Conservation (phyloP, 2,113 vertebrate genomes). For the Pelvicachromis taeniatus region DNA sequence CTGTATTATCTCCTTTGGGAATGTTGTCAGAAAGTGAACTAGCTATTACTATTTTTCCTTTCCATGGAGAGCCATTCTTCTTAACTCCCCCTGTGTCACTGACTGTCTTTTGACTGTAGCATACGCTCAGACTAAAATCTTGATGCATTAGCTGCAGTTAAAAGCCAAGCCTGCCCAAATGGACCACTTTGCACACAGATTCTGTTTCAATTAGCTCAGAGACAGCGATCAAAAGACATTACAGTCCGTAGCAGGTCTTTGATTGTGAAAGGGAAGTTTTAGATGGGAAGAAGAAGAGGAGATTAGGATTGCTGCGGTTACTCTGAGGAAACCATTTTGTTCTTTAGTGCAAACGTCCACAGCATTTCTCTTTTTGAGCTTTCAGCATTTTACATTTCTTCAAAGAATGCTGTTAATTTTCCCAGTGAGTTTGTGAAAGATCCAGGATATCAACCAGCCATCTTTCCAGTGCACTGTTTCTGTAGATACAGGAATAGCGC, state of each 20-base stretch:
- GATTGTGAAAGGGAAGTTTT: background rate
- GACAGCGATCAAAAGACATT: constrained; percentile 6
- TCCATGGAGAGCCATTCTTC: background rate
- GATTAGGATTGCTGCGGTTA: constrained; percentile 15
- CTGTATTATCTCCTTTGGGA: background rate
- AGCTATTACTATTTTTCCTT: background rate
- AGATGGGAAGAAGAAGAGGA: constrained; percentile 9
- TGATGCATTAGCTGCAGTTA: constrained; percentile 26
- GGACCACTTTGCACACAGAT: constrained; percentile 22
- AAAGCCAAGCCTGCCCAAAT: constrained; percentile 41
- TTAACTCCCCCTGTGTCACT: background rate
- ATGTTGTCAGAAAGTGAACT: background rate
- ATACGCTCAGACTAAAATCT: background rate
- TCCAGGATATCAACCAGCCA: background rate
- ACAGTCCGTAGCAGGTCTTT: constrained; percentile 17
- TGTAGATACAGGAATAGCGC: background rate
- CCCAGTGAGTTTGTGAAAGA: constrained; percentile 8
- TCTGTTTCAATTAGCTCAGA: constrained; percentile 43
- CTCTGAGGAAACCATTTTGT: constrained; percentile 36
- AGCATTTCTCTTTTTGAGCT: constrained; percentile 14
- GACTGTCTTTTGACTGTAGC: background rate
- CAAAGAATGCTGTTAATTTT: constrained; percentile 13
- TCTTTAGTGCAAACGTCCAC: background rate
- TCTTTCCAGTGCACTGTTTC: background rate
- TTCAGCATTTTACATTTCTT: constrained; percentile 20